These are phyloP conservation scores for Pogonus chalceus DNA, from an alignment of 1,140 invertebrate species.

Conservation along the genomic window DNA sequence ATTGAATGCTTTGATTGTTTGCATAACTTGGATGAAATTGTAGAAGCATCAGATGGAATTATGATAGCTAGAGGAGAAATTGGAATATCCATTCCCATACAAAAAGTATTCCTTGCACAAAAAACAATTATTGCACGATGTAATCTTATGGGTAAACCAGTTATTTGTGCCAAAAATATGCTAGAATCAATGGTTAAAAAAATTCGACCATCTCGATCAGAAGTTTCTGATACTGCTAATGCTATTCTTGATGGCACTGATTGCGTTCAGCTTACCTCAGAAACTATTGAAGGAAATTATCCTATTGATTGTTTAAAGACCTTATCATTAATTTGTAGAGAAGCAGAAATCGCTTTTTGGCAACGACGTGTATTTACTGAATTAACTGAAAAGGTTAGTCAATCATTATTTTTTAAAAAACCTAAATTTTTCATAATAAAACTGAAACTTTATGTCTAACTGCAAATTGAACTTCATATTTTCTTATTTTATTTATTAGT, in stretches of 20 bases:
- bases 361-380: conserved; percentile 55
- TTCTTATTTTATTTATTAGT: no score
- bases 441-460: no score
- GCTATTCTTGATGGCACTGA: conserved; percentile 65
- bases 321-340: conserved; percentile 54
- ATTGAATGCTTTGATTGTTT: conserved; percentile 52
- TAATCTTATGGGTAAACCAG: conserved; percentile 15
- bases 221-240: conserved; percentile 61
- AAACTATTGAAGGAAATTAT: conserved; percentile 49
- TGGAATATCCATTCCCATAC: conserved; percentile 53
- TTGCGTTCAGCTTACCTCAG: conserved; percentile 56
- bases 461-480: no score
- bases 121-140: conserved; percentile 55
- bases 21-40: conserved; percentile 49
- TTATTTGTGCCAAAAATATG: conserved; percentile 9
- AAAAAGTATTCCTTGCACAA: conserved; percentile 63
- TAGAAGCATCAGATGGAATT: conserved; percentile 47
- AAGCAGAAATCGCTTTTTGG: conserved; percentile 64
- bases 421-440: no score
- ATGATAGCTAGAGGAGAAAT: conserved; percentile 55
- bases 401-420: no score
- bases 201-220: conserved; percentile 52
- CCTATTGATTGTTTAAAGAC: conserved; percentile 43
- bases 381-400: conserved; percentile 35
- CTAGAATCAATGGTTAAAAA: conserved; percentile 26